Conservation (phyloP, 2,797 vertebrate genomes). For the Zenarchopterus dispar region DNA sequence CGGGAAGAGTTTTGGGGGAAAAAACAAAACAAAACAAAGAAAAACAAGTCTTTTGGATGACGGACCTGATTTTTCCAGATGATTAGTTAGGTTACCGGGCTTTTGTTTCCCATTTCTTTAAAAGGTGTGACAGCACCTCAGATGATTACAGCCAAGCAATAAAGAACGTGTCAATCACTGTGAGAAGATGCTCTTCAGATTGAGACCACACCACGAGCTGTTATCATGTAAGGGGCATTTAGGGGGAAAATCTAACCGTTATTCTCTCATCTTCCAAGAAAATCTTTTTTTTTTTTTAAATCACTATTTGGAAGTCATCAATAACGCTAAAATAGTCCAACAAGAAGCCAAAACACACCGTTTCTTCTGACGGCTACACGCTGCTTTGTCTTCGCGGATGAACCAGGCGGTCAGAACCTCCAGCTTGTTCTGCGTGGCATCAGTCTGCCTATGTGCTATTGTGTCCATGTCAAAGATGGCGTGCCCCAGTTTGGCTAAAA, state of each 20-base stretch:
- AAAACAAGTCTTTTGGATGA: too few species aligned
- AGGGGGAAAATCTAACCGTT: too few species aligned
- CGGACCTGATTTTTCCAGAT: background rate
- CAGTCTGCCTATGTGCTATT: slow-evolving; percentile 25
- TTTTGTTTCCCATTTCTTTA: slow-evolving; percentile 16
- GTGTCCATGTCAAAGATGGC: slow-evolving; percentile 36
- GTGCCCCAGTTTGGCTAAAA: slow-evolving; percentile 55
- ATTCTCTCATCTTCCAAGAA: too few species aligned
- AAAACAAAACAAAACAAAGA: too few species aligned
- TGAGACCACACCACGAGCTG: slow-evolving; percentile 1
- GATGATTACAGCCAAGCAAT: slow-evolving; percentile 17
- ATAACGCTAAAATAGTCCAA: background rate
- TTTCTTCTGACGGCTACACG: slow-evolving; percentile 19
- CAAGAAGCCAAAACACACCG: slow-evolving; percentile 17
- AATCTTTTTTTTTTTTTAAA: too few species aligned
- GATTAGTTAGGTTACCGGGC: background rate
- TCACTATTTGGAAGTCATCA: background rate
- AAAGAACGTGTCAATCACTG: slow-evolving; percentile 24
- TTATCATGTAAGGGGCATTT: background rate
- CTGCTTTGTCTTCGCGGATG: slow-evolving; percentile 28
- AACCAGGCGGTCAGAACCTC: background rate
- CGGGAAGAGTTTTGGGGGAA: too few species aligned
- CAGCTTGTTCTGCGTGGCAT: background rate
- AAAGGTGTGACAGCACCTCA: slow-evolving; percentile 2
- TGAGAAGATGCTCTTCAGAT: slow-evolving; percentile 12